Evolutionary conservation across 2,888 invertebrate species (phyloP).

Genomic region (Itoplectis maculator): DNA sequence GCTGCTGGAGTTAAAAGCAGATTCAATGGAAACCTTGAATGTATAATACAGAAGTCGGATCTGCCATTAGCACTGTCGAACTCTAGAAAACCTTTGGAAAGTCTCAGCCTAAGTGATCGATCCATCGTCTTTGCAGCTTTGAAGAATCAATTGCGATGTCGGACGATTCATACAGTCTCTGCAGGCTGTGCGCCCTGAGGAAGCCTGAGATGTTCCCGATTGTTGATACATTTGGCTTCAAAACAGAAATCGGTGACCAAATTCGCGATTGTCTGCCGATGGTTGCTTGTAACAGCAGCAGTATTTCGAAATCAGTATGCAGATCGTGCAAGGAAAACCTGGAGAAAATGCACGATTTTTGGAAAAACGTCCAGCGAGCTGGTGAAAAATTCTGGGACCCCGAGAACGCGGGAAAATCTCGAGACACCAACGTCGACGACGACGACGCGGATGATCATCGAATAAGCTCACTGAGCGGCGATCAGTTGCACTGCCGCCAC

Average conservation of each 20-base stretch:
- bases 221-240: constrained; percentile 1
- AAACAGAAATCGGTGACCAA: constrained; percentile 34
- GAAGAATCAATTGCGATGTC: neutral
- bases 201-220: constrained; percentile 36
- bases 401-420: neutral
- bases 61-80: neutral
- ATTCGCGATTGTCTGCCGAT: constrained; percentile 59
- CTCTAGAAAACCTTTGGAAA: neutral
- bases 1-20: neutral
- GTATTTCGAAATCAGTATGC: constrained; percentile 53
- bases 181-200: constrained; percentile 58
- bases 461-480: constrained; percentile 42
- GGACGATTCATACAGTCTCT: neutral
- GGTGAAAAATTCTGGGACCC: constrained; percentile 34
- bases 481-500: constrained; percentile 45
- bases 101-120: neutral
- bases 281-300: constrained; percentile 43
- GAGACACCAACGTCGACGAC: neutral
- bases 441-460: constrained; percentile 61
- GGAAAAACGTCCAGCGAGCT: constrained; percentile 47
- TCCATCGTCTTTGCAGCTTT: neutral
- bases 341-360: constrained; percentile 55
- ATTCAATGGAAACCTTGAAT: neutral
- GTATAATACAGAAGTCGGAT: neutral
- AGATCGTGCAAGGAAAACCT: constrained; percentile 55